Evolutionary conservation across 1,140 invertebrate genomes (phyloP).

Genomic region (Epicauta chinensis): DNA sequence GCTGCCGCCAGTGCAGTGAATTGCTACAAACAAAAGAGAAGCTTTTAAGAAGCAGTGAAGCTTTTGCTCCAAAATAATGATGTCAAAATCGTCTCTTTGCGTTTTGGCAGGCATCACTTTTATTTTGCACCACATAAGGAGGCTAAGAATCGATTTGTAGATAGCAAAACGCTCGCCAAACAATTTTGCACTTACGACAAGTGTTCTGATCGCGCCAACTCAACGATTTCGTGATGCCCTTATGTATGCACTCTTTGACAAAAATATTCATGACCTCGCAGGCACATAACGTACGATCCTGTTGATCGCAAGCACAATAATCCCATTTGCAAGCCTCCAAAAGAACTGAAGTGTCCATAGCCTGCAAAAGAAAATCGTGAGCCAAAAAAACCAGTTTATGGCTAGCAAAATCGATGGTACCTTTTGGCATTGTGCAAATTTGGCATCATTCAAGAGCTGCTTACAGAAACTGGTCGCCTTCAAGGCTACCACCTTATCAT

Average conservation of each 20-base stretch:
- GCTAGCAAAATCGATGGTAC: no score
- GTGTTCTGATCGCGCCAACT: constrained; percentile 66
- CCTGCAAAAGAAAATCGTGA: constrained; percentile 36
- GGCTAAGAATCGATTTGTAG: no score
- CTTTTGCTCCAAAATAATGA: no score
- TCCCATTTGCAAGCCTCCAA: constrained; percentile 67
- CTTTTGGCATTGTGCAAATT: constrained; percentile 56
- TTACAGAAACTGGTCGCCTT: constrained; percentile 56
- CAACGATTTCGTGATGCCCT: constrained; percentile 53
- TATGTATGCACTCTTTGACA: constrained; percentile 64
- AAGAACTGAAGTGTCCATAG: constrained; percentile 50
- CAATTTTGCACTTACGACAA: constrained; percentile 69
- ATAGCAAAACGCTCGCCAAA: neutral
- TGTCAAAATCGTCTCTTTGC: neutral
- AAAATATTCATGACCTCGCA: constrained; percentile 73
- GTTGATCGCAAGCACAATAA: constrained; percentile 62
- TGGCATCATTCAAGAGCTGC: constrained; percentile 54
- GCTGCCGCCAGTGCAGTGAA: no score
- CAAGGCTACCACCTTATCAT: constrained; percentile 29
- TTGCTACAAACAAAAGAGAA: no score
- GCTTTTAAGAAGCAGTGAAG: no score
- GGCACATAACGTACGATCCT: constrained; percentile 56
- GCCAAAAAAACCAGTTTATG: neutral
- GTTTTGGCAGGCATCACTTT: neutral
- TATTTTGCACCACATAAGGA: no score